Percentiles rank a stretch among this genome's conserved stretches.
Evolutionary conservation across 2,113 vertebrate genomes (phyloP).

Genomic region (Sakesphorus luctuosus): DNA sequence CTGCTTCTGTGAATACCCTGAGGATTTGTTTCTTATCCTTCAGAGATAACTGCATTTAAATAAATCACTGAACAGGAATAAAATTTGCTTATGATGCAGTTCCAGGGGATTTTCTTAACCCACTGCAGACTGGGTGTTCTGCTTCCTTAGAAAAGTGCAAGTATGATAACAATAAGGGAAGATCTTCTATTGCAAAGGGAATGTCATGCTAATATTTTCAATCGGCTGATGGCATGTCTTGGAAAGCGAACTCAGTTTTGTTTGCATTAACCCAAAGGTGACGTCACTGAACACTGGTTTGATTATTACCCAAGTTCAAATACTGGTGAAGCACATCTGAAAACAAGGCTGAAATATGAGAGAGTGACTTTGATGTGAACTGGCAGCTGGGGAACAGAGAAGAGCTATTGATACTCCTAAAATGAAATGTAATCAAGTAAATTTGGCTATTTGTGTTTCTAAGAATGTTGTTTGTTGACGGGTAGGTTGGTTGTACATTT

Average conservation of each 20-base stretch:
- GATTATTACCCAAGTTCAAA: neutral
- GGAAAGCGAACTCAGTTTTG: neutral
- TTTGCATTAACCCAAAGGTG: neutral
- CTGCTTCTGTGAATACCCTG: neutral
- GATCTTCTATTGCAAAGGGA: neutral
- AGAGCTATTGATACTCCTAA: neutral
- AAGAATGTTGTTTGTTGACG: neutral
- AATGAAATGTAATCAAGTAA: neutral
- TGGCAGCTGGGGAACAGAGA: neutral
- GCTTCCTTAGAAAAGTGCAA: neutral
- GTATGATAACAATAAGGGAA: neutral
- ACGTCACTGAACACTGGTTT: neutral
- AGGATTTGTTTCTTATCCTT: slow-evolving; percentile 18
- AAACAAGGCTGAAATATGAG: neutral
- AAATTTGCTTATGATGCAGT: slow-evolving; percentile 40
- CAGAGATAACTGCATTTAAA: slow-evolving; percentile 43
- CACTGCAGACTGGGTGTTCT: neutral
- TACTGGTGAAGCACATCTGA: neutral
- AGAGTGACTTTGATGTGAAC: neutral
- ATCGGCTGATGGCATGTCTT: neutral
- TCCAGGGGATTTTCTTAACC: slow-evolving; percentile 37
- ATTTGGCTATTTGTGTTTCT: neutral
- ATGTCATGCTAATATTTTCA: neutral
- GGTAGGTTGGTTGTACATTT: too few species aligned
- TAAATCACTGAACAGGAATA: slow-evolving; percentile 47